Base-by-base conservation (phyloP, 2,113 vertebrate species). In the Spermophilus dauricus region DNA sequence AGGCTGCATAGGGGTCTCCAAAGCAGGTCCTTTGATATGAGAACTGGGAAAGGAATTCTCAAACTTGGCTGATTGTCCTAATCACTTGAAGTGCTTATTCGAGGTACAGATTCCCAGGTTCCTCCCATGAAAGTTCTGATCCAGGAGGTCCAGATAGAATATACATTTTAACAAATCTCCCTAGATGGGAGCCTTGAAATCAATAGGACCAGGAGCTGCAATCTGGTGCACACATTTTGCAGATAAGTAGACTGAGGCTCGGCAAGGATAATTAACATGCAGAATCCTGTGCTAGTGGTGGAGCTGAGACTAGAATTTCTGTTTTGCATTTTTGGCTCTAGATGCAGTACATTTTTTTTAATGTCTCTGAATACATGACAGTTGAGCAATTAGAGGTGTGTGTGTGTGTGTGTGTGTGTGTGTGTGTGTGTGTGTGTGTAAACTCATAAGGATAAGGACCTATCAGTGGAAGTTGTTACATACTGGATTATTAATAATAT, bases 91-190 rank as follows among this genome's bases (percentile, higher is more conserved):
- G 34, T n/a, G 78, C 8, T 87, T 84, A 82, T 30, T 30, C 18
- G 61, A 63, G 1, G 1, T 20, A 77, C 7, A 32, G 61, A n/a
- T 70, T 86, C 76, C 37, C 12, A 86, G 86, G 53, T 1, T 73
- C 39, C 14, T 84, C 37, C n/a, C 6, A 22, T 80, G 20, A 42
- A 86, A 92, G 11, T 81, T 96, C 72, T 96, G 76, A 93, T 61
- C 32, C 26, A 77, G 45, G 10, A 92, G 42, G 32, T 81, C 8
- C 56, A 76, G 22, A 69, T 0, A 28, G 56, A 92, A 89, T 39
- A 63, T 42, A 11, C 69, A 69, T 56, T 84, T 51, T 87, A 75
- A 88, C 32, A 75, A 30, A 86, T 58, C 5, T 94, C 37, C 30
- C 32, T 42, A 63, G 6, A 17, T 61, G 12, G 4, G 17, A 51